These are phyloP conservation scores for Canis aureus DNA, from an alignment of 2,113 vertebrate species.

Conservation along the genomic window DNA sequence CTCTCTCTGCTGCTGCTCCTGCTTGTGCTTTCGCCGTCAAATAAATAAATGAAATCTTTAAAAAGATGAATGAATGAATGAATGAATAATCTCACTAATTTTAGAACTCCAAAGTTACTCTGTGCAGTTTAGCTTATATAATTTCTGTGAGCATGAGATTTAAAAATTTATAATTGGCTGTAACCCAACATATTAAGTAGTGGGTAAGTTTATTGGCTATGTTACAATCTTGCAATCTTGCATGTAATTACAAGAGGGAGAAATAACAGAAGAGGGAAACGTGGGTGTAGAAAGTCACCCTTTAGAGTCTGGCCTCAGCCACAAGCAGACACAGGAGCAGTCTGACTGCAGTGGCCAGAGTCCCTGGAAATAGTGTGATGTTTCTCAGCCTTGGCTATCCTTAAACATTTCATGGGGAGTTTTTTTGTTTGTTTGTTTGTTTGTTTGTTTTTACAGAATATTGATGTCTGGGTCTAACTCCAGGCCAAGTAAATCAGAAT, in stretches of 20 bases:
- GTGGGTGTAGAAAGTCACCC: neutral
- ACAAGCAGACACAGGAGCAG: neutral
- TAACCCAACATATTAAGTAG: neutral
- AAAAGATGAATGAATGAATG: neutral
- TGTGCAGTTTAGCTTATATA: neutral
- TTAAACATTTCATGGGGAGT: neutral
- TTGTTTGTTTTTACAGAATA: neutral
- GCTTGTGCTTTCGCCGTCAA: neutral
- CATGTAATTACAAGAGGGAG: neutral
- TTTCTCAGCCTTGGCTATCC: neutral
- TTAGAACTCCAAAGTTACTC: neutral
- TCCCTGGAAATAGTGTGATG: neutral
- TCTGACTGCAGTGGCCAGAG: neutral
- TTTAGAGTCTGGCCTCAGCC: neutral
- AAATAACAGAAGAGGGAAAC: neutral
- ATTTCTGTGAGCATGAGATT: slow-evolving; percentile 35
- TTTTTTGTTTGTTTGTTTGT: neutral
- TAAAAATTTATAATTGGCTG: neutral
- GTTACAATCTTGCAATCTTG: neutral
- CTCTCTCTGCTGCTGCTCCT: neutral
- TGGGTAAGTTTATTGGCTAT: neutral
- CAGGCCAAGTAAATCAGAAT: neutral
- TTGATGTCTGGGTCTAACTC: neutral
- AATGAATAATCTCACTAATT: neutral
- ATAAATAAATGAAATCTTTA: neutral